Base-by-base conservation (phyloP, 2,113 vertebrate species). In the Pseudorhombus dupliciocellatus region DNA sequence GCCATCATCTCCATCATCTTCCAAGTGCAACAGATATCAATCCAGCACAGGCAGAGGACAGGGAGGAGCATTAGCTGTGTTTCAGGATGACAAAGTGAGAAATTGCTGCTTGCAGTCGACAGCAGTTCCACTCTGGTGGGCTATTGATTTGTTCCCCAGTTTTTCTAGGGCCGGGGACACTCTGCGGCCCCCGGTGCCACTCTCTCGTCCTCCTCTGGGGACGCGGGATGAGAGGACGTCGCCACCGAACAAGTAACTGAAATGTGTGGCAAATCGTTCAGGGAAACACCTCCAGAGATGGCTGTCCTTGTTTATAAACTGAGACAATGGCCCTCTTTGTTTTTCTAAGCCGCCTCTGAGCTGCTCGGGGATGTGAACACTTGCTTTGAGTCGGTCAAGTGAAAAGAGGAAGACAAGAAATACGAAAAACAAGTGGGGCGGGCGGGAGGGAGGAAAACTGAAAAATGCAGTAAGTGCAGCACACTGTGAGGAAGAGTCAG, bases 61-160 rank as follows among this genome's bases (percentile, higher is more conserved):
- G 59, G 66, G 70, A 56, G 52, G 51, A 81, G 84, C 80, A 89
- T 93, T 92, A 92, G 80, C 87, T 90, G 91, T 54, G 84, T 91
- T 93, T 92, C 87, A 87, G 76, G 79, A 73, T 10, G 77, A 93
- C 92, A 93, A 92, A 90, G 91, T 88, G 91, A 87, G 86, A 93
- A 87, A 90, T 87, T 81, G 83, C 81, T 69, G 64, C 75, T 89
- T 74, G 82, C 86, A 82, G 76, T 72, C 42, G 16, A 68, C 66
- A 69, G 84, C 76, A 70, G 77, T 93, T 94, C 91, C 90, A 90
- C 93, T 94, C 87, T 73, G 80, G 42, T 89, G 85, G 81, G 77
- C 76, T 93, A 95, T 93, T 92, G 93, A 95, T 93, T 88, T 76
- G 64, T 76, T 84, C 70, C 46, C 51, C 46, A 6, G 80, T 77